Evolutionary conservation across 1,140 invertebrate species (phyloP).

Genomic region (Leptopilina clavipes): DNA sequence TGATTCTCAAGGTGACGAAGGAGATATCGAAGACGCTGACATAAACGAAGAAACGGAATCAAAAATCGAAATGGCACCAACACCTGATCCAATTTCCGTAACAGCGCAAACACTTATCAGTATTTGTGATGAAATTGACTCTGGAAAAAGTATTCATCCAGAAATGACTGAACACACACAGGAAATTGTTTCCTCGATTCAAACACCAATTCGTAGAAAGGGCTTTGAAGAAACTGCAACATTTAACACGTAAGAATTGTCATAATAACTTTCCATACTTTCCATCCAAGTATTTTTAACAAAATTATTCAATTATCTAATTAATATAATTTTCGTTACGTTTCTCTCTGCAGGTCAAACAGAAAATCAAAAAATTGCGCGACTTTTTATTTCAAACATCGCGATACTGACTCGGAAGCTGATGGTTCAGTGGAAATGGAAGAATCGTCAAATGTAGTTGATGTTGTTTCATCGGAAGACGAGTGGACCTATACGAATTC

Average conservation of each 20-base stretch:
- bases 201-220: conserved; percentile 51
- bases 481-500: conserved; percentile 82
- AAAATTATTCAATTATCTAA: no score
- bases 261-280: no score
- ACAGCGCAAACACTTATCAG: conserved; percentile 61
- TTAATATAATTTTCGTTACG: no score
- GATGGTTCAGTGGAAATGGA: conserved; percentile 57
- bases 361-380: conserved; percentile 86
- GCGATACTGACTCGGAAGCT: conserved; percentile 86
- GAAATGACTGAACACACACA: conserved; percentile 37
- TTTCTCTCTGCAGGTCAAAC: conserved; percentile 75
- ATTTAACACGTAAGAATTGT: conserved; percentile 67
- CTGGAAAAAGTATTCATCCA: conserved; percentile 28
- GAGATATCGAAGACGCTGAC: conserved; percentile 62
- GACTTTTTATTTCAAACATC: conserved; percentile 88
- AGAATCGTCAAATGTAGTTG: conserved; percentile 63
- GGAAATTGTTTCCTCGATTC: conserved; percentile 47
- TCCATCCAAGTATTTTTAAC: no score
- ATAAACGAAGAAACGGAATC: conserved; percentile 52
- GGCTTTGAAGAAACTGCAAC: conserved; percentile 62
- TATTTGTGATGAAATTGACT: conserved; percentile 64
- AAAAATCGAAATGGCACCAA: conserved; percentile 67
- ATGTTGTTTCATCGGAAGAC: conserved; percentile 82
- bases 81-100: conserved; percentile 63
- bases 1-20: conserved; percentile 62